phyloP scores from a whole-genome alignment of 2,888 invertebrate genomes.

The Schizotus pectinicornis region DNA sequence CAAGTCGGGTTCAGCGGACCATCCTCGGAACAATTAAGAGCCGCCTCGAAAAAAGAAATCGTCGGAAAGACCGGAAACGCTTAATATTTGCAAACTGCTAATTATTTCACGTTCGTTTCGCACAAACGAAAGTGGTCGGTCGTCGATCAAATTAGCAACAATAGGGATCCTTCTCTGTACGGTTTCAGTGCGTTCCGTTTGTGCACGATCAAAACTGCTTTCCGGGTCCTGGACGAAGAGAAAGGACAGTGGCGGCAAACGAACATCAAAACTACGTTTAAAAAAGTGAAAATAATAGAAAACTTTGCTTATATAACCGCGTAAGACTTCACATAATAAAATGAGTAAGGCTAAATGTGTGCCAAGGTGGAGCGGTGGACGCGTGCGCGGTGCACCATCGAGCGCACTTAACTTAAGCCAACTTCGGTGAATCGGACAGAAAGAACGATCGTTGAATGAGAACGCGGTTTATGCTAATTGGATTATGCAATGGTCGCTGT shows the following conservation, averaged over 20 bases:
- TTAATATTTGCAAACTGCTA: conserved; percentile 1
- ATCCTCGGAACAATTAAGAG: too few relatives aligned
- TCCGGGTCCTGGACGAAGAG: conserved; percentile 33
- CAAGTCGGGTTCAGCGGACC: too few relatives aligned
- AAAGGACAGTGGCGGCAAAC: conserved; percentile 40
- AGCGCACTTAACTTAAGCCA: conserved; percentile 10
- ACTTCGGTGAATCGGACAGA: not conserved
- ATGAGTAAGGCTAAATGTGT: conserved; percentile 54
- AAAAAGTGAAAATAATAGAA: conserved; percentile 60
- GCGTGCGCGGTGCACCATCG: conserved; percentile 35
- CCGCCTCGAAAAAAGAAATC: too few relatives aligned
- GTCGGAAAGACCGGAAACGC: conserved; percentile 13
- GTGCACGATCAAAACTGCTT: conserved; percentile 17
- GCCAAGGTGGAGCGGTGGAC: conserved; percentile 56
- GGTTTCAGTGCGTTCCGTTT: conserved; percentile 11
- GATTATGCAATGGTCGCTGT: conserved; percentile 15
- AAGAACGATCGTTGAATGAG: conserved; percentile 6
- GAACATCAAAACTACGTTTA: conserved; percentile 51
- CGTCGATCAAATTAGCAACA: conserved; percentile 12
- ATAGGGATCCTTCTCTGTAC: conserved; percentile 10
- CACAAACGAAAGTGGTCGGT: conserved; percentile 19
- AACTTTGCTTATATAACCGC: conserved; percentile 57
- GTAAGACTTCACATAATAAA: conserved; percentile 56
- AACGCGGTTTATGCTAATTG: conserved; percentile 9
- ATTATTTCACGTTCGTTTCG: conserved; percentile 18